Conservation (phyloP, 35 echinoderm and acorn worm genomes). For the Chiridota heheva region DNA sequence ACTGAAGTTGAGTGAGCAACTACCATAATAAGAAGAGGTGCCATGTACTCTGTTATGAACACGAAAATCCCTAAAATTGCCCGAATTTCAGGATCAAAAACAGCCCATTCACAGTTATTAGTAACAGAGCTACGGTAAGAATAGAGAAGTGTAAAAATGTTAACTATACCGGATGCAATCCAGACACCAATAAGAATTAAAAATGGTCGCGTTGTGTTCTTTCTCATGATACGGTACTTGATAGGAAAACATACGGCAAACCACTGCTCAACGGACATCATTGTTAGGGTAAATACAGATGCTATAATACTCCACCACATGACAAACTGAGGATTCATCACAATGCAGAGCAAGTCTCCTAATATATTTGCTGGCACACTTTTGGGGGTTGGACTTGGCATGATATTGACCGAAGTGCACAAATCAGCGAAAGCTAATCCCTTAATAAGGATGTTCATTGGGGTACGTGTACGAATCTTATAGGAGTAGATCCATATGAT, state of each 20-base stretch:
- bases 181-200: conserved; percentile 7
- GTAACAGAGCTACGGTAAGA: not conserved
- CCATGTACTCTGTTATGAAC: not conserved
- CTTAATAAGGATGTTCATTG: conserved; percentile 11
- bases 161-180: not conserved
- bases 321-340: not conserved
- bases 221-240: not conserved
- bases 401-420: conserved; percentile 17
- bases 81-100: not conserved
- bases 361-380: not conserved
- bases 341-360: conserved; percentile 19
- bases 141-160: conserved; percentile 11
- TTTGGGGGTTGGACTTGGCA: conserved; percentile 9
- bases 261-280: conserved; percentile 35
- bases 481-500: conserved; percentile 18
- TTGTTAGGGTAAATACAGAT: conserved; percentile 24
- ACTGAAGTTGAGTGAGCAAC: not conserved
- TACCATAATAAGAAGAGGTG: not conserved
- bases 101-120: not conserved
- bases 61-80: conserved; percentile 29
- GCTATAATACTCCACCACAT: conserved; percentile 12
- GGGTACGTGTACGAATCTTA: not conserved
- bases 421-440: conserved; percentile 40
- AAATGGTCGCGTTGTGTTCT: not conserved
- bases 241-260: conserved; percentile 36